Evolutionary conservation across 2,888 invertebrate genomes (phyloP).

Genomic region (Papilio demoleus): DNA sequence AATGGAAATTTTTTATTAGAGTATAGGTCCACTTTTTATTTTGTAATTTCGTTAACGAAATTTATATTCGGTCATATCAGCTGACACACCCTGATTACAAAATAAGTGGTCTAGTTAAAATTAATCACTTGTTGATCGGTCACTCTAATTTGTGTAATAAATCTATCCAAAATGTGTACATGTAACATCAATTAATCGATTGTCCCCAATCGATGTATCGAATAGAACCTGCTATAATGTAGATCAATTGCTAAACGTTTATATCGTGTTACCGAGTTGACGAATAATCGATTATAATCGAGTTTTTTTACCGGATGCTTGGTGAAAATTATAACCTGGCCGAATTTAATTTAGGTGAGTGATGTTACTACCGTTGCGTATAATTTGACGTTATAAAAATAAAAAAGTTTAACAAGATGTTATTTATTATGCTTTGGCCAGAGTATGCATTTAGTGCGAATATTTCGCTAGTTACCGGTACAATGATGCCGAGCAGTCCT

Average conservation of each 20-base stretch:
- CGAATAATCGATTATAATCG: conserved; percentile 58
- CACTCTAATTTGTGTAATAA: conserved; percentile 30
- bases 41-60: conserved; percentile 3
- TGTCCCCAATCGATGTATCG: conserved; percentile 19
- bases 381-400: conserved; percentile 1
- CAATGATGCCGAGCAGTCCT: no score
- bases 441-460: no score
- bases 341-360: conserved; percentile 20
- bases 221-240: conserved; percentile 18
- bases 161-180: conserved; percentile 29
- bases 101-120: conserved; percentile 25
- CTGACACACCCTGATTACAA: conserved; percentile 17
- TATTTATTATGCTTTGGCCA: conserved; percentile 7
- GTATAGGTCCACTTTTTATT: no score
- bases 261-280: conserved; percentile 32
- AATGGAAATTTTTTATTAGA: no score
- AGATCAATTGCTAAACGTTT: conserved; percentile 39
- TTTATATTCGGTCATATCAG: conserved; percentile 2
- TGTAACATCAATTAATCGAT: conserved; percentile 30
- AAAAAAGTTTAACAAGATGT: neutral
- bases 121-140: conserved; percentile 1
- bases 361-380: conserved; percentile 25
- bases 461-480: no score
- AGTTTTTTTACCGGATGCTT: conserved; percentile 63
- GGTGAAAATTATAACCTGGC: conserved; percentile 53